Percentiles rank a stretch among this genome's conserved stretches.
These are phyloP conservation scores for Eulimnadia texana DNA, from an alignment of 1,140 invertebrate species.

Conservation along the genomic window DNA sequence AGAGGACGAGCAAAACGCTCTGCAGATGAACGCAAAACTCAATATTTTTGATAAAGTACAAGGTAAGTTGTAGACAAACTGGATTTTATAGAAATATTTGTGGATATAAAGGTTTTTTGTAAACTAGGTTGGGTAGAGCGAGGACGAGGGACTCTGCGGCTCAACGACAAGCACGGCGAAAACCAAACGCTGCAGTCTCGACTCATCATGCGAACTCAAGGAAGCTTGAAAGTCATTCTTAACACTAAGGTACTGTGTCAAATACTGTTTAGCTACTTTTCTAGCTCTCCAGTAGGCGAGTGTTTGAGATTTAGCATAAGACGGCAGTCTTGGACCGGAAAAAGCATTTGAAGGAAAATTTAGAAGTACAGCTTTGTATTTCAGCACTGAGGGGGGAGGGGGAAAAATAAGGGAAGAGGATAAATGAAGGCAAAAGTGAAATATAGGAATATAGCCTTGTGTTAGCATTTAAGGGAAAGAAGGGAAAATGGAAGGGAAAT, in stretches of 20 bases:
- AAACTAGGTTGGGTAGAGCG: constrained; percentile 71
- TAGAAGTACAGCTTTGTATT: no score
- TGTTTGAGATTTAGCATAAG: no score
- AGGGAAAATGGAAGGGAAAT: no score
- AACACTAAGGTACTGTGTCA: constrained; percentile 89
- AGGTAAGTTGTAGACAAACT: constrained; percentile 38
- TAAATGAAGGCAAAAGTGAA: no score
- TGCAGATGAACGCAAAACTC: constrained; percentile 42
- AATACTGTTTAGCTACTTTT: constrained; percentile 7
- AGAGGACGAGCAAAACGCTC: constrained; percentile 79
- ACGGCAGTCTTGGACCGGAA: no score
- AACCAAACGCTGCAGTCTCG: constrained; percentile 40
- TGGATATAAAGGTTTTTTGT: constrained; percentile 37
- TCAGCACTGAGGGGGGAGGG: no score
- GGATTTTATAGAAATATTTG: constrained; percentile 82
- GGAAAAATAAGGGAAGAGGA: no score
- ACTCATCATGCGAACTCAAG: constrained; percentile 69
- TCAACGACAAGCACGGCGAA: constrained; percentile 50
- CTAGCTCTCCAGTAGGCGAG: no score
- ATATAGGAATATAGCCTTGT: no score
- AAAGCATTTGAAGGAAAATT: no score
- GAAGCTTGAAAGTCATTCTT: constrained; percentile 72
- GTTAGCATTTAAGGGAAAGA: no score
- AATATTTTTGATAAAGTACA: constrained; percentile 12
- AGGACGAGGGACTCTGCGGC: constrained; percentile 67